phyloP scores from a whole-genome alignment of 2,888 invertebrate species.

The Brenthis daphne region DNA sequence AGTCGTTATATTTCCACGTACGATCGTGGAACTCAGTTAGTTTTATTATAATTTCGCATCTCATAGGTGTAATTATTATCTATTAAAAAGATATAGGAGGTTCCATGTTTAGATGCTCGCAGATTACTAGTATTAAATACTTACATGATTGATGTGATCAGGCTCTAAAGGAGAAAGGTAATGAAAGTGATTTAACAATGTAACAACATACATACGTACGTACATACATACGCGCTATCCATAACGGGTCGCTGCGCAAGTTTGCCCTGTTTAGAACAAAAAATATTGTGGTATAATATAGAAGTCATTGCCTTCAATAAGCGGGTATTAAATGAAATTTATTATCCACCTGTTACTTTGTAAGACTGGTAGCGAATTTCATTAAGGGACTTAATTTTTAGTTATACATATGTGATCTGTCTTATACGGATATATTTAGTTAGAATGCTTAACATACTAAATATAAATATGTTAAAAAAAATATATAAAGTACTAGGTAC shows the following conservation, averaged over 20 bases:
- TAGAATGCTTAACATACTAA: no score
- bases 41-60: no score
- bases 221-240: not conserved
- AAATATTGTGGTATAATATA: slow-evolving; percentile 33
- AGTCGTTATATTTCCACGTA: no score
- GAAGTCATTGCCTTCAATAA: slow-evolving; percentile 38
- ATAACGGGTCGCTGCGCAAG: slow-evolving; percentile 34
- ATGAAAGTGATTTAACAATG: slow-evolving; percentile 67
- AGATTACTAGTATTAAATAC: slow-evolving; percentile 35
- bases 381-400: no score
- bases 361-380: not conserved
- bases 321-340: not conserved
- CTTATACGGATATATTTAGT: no score
- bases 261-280: slow-evolving; percentile 36
- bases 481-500: not conserved
- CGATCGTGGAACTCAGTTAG: no score
- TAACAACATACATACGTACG: slow-evolving; percentile 36
- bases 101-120: slow-evolving; percentile 16
- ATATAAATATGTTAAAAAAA: not conserved
- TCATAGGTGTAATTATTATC: not conserved
- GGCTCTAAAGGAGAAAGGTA: slow-evolving; percentile 64
- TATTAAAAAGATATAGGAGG: slow-evolving; percentile 19
- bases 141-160: slow-evolving; percentile 59
- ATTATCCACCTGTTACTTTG: not conserved
- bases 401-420: no score